Percentiles rank a stretch among this genome's conserved stretches.
phyloP scores from a whole-genome alignment of 37 sponge, comb jelly and placozoan species.

The Theonella swinhoei region DNA sequence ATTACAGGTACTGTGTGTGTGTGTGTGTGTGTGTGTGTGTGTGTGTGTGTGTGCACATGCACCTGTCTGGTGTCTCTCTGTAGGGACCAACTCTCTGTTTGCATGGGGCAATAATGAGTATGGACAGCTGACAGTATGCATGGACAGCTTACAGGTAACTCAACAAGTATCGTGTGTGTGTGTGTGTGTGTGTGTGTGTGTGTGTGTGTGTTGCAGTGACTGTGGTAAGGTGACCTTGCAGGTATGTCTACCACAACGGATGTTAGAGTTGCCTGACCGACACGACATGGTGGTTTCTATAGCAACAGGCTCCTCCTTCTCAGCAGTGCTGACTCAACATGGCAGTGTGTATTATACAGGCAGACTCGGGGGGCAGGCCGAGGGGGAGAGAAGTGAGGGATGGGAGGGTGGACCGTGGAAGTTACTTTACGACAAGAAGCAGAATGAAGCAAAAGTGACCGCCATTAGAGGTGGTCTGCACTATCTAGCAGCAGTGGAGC shows the following conservation, averaged over 20 bases:
- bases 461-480: slow-evolving; percentile 25
- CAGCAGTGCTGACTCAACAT: slow-evolving; percentile 30
- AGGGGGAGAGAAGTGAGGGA: neutral
- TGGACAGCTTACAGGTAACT: slow-evolving; percentile 8
- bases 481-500: slow-evolving; percentile 16
- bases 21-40: no score
- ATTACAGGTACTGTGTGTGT: no score
- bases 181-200: no score
- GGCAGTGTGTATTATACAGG: slow-evolving; percentile 33
- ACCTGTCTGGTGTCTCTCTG: neutral
- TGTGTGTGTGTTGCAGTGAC: no score
- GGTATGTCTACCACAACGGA: no score
- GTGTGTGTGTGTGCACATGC: neutral
- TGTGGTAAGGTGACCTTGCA: no score
- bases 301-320: slow-evolving; percentile 55
- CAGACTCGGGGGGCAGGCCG: neutral
- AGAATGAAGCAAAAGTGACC: neutral
- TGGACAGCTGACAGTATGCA: slow-evolving; percentile 37
- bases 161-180: no score
- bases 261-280: no score
- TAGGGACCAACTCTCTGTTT: slow-evolving; percentile 29
- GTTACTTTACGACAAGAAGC: neutral
- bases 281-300: slow-evolving; percentile 45
- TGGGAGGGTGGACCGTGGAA: neutral
- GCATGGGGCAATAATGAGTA: slow-evolving; percentile 76